Conservation (phyloP, 2,113 vertebrate species). For the Melanerpes formicivorus region DNA sequence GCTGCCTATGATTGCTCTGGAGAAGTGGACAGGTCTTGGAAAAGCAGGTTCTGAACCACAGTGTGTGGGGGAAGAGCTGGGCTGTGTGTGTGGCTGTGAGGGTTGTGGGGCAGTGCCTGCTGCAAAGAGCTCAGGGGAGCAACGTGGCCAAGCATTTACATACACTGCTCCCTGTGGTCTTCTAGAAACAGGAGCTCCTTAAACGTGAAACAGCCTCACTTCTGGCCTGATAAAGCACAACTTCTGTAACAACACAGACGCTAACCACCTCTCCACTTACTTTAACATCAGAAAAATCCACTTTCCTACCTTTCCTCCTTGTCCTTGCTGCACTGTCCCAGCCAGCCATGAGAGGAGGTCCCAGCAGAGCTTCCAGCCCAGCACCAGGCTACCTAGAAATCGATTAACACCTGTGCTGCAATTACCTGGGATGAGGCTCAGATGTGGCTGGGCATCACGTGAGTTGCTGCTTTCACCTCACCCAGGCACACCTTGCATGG, state of each 20-base stretch:
- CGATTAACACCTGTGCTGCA: too few relatives aligned
- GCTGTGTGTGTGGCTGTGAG: accelerated
- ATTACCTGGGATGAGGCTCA: too few relatives aligned
- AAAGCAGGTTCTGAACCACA: background rate
- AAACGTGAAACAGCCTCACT: background rate
- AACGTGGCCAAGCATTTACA: accelerated
- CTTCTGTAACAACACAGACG: too few relatives aligned
- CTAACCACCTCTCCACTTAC: background rate
- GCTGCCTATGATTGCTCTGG: accelerated
- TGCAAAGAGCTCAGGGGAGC: accelerated
- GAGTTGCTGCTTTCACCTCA: background rate
- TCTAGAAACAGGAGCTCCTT: background rate
- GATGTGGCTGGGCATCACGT: too few relatives aligned
- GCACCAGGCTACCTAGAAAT: too few relatives aligned
- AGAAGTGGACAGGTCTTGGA: accelerated
- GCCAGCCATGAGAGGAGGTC: background rate
- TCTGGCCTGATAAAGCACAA: background rate
- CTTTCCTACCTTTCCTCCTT: background rate
- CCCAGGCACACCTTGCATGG: too few relatives aligned
- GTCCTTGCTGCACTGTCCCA: too few relatives aligned
- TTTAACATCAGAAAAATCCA: accelerated
- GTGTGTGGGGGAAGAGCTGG: background rate
- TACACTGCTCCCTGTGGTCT: accelerated
- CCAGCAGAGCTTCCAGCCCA: background rate
- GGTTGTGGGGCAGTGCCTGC: accelerated